A percentile compares a stretch with the other conserved stretches of the same genome.
Conservation (phyloP, 2,797 vertebrate genomes). For the Steatocranus sp. region DNA sequence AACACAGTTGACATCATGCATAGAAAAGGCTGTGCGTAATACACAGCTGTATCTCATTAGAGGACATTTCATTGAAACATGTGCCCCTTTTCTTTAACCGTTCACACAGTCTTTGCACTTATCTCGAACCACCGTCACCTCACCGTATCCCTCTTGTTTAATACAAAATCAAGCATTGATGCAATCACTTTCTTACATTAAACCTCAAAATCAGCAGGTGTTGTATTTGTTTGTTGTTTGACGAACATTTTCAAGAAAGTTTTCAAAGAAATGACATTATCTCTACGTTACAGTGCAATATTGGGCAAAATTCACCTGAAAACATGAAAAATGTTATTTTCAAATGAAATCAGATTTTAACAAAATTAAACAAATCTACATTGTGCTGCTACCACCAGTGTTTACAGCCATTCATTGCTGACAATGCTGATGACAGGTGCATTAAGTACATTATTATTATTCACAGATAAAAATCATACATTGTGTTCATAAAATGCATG, state of each 20-base stretch:
- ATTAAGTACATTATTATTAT: slow-evolving; percentile 46
- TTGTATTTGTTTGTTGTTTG: background rate
- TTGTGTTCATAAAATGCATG: slow-evolving; percentile 4
- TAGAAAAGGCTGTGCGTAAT: background rate
- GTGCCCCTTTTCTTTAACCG: background rate
- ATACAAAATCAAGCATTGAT: slow-evolving; percentile 43
- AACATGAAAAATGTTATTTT: background rate
- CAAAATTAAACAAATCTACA: background rate
- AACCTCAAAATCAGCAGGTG: slow-evolving; percentile 4
- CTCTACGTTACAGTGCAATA: slow-evolving; percentile 34
- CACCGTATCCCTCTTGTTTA: background rate
- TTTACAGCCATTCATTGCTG: slow-evolving; percentile 19
- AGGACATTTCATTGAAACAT: background rate
- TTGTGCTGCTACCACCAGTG: background rate
- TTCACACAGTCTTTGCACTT: slow-evolving; percentile 27
- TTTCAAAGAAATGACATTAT: slow-evolving; percentile 20
- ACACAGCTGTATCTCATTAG: background rate
- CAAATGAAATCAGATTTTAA: background rate
- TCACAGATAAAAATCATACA: slow-evolving; percentile 45
- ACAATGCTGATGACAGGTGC: slow-evolving; percentile 39
- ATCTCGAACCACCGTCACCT: slow-evolving; percentile 52
- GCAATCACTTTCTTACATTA: slow-evolving; percentile 3
- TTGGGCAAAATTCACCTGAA: slow-evolving; percentile 7
- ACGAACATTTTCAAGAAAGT: slow-evolving; percentile 22
- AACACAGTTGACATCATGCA: slow-evolving; percentile 15